Base-by-base conservation (phyloP, 2,797 vertebrate species). In the Diplodus sargus region DNA sequence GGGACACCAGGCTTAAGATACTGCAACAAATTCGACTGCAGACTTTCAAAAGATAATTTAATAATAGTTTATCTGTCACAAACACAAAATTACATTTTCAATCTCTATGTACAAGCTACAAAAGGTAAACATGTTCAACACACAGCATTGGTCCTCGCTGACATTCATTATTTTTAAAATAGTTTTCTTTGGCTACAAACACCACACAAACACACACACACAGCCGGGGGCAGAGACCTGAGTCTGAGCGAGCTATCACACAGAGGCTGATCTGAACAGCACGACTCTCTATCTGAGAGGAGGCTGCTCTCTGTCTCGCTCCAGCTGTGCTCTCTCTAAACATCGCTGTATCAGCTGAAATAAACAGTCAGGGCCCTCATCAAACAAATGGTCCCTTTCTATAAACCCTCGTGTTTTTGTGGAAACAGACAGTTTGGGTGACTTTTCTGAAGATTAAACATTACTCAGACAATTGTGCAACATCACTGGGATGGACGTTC, bases 181-280 rank as follows among this genome's bases (percentile, higher is more conserved):
- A 28, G 66, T 87, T 83, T 61, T 87, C 85, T 92, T 92, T 93
- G 86, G 89, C 87, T 93, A 90, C 61, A 83, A 77, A 88, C 78
- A 64, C 45, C 39, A 53, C 59, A 71, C 56, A 47, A 51, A 72
- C 59, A 83, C 67, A 77, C 67, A 77, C 14, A 14, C 30, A n/a
- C 80, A 82, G 76, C 78, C 78, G 52, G 65, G 53, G 74, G 74
- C 70, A 15, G 53, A 83, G 79, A 74, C 28, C n/a, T 22, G 45
- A 61, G 60, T 61, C 13, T 28, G 59, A 71, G 16, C 10, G 42
- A 30, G 15, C 43, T 1, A 22, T 25, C 25, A 4, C 58, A 23
- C 64, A 16, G 16, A 49, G 69, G 30, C 20, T 52, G 66, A 34
- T 17, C 53, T 77, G 20, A 57, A 30, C 34, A 70, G 23, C 48